Conservation (phyloP, 92 coral and sea anemone genomes). For the Palythoa grandis region DNA sequence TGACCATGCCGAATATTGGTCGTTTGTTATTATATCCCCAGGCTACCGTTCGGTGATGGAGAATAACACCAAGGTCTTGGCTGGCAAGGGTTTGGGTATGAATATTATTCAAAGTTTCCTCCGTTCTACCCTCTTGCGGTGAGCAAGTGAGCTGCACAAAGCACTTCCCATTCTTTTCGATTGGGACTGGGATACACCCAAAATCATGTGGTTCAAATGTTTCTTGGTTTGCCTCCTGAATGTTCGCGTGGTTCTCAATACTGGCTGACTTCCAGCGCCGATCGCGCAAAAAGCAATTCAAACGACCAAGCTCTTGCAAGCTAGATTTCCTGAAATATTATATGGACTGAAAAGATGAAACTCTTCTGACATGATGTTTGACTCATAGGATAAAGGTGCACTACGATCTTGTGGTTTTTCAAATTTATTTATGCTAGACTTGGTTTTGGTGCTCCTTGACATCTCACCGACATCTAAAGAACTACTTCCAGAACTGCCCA, state of each 20-base stretch:
- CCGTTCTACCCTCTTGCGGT: conserved; percentile 22
- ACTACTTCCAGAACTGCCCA: background rate
- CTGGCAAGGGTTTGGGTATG: conserved; percentile 5
- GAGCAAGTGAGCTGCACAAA: conserved; percentile 36
- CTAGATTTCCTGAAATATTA: conserved; percentile 1
- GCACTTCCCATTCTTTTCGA: conserved; percentile 33
- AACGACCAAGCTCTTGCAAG: background rate
- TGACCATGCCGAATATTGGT: conserved; percentile 24
- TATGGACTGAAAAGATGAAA: conserved; percentile 18
- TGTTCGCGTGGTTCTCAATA: conserved; percentile 5
- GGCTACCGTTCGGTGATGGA: conserved; percentile 44
- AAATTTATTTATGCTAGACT: background rate
- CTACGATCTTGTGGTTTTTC: conserved; percentile 13
- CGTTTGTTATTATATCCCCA: conserved; percentile 44
- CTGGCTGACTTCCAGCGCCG: conserved; percentile 21
- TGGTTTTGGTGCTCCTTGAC: background rate
- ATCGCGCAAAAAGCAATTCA: background rate
- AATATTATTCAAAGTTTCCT: background rate
- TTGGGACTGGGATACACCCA: background rate
- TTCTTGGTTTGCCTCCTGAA: conserved; percentile 18
- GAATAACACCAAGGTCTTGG: conserved; percentile 16
- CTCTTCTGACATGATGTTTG: conserved; percentile 17
- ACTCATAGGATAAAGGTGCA: conserved; percentile 1
- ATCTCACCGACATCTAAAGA: background rate
- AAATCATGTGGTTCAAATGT: conserved; percentile 38